Percentiles rank a stretch among this genome's conserved stretches.
Evolutionary conservation across 2,797 vertebrate genomes (phyloP).

Genomic region (Tenualosa ilisha): DNA sequence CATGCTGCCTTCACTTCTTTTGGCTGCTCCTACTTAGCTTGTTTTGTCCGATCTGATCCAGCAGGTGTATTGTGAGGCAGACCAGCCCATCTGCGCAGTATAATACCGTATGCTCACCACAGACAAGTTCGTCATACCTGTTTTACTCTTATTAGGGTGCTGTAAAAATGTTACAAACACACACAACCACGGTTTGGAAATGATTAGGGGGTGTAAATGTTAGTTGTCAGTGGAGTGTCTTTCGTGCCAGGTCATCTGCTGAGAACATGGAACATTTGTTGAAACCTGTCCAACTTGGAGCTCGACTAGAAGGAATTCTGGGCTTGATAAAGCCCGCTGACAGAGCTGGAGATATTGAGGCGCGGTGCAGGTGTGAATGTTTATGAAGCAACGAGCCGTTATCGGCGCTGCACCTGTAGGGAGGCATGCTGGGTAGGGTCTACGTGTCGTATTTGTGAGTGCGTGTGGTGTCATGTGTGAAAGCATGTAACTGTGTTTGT

Average conservation of each 20-base stretch:
- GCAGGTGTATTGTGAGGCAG: too few relatives aligned
- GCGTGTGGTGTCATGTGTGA: background rate
- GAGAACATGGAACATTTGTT: background rate
- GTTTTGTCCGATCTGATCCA: background rate
- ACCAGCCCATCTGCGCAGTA: too few relatives aligned
- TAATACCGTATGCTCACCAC: too few relatives aligned
- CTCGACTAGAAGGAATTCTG: background rate
- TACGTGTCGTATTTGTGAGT: background rate
- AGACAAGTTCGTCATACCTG: background rate
- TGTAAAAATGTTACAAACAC: background rate
- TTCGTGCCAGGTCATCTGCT: background rate
- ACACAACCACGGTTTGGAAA: background rate
- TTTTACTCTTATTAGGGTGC: background rate
- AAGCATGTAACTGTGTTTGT: background rate
- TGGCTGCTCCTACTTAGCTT: background rate
- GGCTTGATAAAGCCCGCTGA: background rate
- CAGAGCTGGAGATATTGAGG: background rate
- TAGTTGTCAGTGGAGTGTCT: background rate
- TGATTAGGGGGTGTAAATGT: background rate
- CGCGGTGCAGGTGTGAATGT: slow-evolving; percentile 4
- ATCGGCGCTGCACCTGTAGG: background rate
- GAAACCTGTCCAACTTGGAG: slow-evolving; percentile 10
- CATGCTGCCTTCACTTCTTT: background rate
- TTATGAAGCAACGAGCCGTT: background rate
- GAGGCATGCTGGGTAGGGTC: background rate